These are phyloP conservation scores for Cyclophora albipunctata DNA, from an alignment of 2,888 invertebrate species.

Conservation along the genomic window DNA sequence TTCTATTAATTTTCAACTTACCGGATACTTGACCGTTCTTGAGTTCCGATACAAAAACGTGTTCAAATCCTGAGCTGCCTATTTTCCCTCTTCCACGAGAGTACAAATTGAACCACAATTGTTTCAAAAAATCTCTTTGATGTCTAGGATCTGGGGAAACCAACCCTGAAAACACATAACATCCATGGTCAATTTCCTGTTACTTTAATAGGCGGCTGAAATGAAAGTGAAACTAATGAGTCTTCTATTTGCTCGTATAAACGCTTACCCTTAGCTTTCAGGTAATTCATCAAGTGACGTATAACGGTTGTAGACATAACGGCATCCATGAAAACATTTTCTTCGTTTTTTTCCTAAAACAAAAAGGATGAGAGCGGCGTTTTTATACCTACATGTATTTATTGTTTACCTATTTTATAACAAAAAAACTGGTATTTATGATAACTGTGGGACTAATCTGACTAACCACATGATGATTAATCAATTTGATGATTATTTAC, in stretches of 20 bases:
- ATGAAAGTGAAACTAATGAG: too few species aligned
- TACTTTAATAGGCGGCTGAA: too few species aligned
- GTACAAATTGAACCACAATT: conserved; percentile 88
- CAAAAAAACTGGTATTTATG: too few species aligned
- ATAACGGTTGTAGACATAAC: conserved; percentile 86
- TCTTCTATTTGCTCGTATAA: too few species aligned
- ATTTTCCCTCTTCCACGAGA: conserved; percentile 85
- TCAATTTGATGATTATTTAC: conserved; percentile 24
- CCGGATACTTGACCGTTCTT: conserved; percentile 83
- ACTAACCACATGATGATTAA: too few species aligned
- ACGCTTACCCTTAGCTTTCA: conserved; percentile 73
- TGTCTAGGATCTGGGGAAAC: conserved; percentile 79
- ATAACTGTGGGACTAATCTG: too few species aligned
- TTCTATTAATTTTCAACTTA: conserved; percentile 18
- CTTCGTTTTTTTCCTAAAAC: conserved; percentile 81
- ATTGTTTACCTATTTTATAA: neutral
- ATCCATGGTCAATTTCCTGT: too few species aligned
- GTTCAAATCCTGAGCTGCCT: conserved; percentile 94
- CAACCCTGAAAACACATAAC: conserved; percentile 55
- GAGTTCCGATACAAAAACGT: conserved; percentile 91
- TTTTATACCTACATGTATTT: neutral
- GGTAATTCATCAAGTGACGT: conserved; percentile 80
- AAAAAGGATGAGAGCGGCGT: neutral
- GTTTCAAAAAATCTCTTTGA: conserved; percentile 82
- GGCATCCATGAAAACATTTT: conserved; percentile 85